Evolutionary conservation across 2,888 invertebrate genomes (phyloP).

Genomic region (Agrotis segetum): DNA sequence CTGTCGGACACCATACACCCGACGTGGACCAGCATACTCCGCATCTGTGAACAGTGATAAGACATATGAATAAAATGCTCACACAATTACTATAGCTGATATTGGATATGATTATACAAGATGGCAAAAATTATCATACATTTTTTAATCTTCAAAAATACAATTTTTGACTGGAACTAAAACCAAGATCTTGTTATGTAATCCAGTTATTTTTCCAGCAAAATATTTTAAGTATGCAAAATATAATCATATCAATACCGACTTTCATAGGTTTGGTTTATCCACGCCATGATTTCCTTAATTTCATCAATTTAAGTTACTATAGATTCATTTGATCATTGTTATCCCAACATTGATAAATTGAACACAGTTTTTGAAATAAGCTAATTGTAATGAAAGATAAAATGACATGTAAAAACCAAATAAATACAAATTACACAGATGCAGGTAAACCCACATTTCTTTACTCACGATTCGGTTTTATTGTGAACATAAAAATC

Average conservation of each 20-base stretch:
- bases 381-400: background rate
- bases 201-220: constrained; percentile 28
- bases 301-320: background rate
- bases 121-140: background rate
- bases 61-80: constrained; percentile 25
- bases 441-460: background rate
- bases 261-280: constrained; percentile 16
- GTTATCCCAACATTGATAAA: constrained; percentile 37
- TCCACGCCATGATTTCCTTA: constrained; percentile 9
- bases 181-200: constrained; percentile 7
- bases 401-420: background rate
- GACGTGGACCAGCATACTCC: background rate
- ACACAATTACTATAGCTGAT: background rate
- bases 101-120: constrained; percentile 18
- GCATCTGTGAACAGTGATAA: constrained; percentile 38
- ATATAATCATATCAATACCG: constrained; percentile 26
- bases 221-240: background rate
- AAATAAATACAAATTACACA: constrained; percentile 6
- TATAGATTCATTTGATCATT: constrained; percentile 27
- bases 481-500: background rate
- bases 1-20: background rate
- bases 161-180: constrained; percentile 20
- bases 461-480: constrained; percentile 22
- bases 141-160: background rate
- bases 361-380: background rate